These are phyloP conservation scores for Phalacrocorax pelagicus DNA, from an alignment of 2,113 vertebrate species.

Conservation along the genomic window DNA sequence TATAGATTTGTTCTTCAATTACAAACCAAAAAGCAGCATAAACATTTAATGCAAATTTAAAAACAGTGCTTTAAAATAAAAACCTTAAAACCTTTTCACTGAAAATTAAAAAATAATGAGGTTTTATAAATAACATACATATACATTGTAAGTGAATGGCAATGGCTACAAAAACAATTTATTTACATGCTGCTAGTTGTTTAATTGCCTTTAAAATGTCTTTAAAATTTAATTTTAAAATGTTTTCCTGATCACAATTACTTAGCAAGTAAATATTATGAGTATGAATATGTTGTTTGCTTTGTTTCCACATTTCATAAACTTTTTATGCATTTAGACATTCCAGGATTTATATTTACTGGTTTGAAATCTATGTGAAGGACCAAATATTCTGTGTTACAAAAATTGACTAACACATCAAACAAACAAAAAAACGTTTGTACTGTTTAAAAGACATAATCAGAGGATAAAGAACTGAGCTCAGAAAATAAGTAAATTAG, in stretches of 20 bases:
- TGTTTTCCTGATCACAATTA: not conserved
- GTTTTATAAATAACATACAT: not conserved
- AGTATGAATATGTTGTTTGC: not conserved
- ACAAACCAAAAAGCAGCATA: not conserved
- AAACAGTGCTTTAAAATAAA: not conserved
- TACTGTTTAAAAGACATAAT: slow-evolving; percentile 11
- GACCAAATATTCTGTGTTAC: not conserved
- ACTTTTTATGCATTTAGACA: not conserved
- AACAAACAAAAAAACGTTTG: slow-evolving; percentile 10
- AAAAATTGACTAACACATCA: not conserved
- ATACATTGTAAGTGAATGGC: not conserved
- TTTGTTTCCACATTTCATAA: not conserved
- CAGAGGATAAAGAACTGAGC: not conserved
- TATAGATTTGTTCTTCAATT: not conserved
- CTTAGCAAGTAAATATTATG: not conserved
- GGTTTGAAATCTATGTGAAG: not conserved
- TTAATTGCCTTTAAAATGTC: not conserved
- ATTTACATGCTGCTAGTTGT: not conserved
- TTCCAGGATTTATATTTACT: not conserved
- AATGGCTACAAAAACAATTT: not conserved
- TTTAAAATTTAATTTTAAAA: not conserved
- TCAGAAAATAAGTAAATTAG: not conserved
- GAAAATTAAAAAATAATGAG: not conserved
- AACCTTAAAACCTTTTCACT: not conserved
- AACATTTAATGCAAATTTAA: not conserved